Conservation (phyloP, 2,888 invertebrate species). For the Sarcophaga variegata region DNA sequence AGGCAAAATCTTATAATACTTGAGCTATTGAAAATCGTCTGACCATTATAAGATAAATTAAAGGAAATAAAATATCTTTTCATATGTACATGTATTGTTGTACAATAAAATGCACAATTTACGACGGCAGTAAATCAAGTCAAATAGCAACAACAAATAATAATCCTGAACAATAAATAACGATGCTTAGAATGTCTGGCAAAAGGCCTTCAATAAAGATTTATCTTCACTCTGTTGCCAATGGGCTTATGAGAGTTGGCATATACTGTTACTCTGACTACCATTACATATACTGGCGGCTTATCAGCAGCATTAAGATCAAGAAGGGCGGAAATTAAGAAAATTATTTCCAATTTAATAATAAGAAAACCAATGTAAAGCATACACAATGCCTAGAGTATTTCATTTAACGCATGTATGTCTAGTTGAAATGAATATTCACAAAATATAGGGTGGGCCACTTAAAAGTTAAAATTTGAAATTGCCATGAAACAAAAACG, state of each 20-base stretch:
- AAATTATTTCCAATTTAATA: too few relatives aligned
- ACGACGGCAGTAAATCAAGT: neutral
- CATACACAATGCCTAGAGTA: too few relatives aligned
- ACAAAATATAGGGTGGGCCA: too few relatives aligned
- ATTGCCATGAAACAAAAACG: too few relatives aligned
- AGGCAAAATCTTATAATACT: neutral
- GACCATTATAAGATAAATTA: neutral
- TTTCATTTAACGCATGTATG: too few relatives aligned
- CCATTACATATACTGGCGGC: too few relatives aligned
- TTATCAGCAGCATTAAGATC: neutral
- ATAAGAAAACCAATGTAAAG: too few relatives aligned
- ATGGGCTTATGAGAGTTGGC: constrained; percentile 10
- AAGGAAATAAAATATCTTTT: neutral
- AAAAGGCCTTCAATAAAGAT: constrained; percentile 21
- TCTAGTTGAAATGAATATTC: too few relatives aligned
- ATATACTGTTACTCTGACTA: neutral
- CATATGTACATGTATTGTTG: neutral
- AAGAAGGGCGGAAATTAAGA: too few relatives aligned
- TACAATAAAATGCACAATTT: neutral
- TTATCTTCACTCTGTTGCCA: constrained; percentile 20
- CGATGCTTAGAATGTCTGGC: constrained; percentile 16
- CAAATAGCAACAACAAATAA: neutral
- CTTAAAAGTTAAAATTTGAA: too few relatives aligned
- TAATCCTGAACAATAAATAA: constrained; percentile 24
- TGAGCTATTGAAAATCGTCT: neutral